A percentile compares a stretch with the other conserved stretches of the same genome.
Conservation (phyloP, 2,888 invertebrate species). For the Melikaiella ostensackeni region DNA sequence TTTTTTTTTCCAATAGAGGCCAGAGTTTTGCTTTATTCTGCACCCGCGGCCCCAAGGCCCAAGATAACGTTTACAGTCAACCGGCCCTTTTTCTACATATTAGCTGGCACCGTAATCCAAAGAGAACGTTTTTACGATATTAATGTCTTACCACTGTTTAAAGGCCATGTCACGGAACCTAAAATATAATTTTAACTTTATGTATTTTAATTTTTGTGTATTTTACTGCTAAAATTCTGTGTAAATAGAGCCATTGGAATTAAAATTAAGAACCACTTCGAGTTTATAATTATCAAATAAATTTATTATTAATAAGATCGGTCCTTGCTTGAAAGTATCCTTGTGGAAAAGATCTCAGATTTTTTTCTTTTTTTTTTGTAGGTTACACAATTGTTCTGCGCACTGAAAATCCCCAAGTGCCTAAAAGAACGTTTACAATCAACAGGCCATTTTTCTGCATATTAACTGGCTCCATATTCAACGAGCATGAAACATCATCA, state of each 20-base stretch:
- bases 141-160: background rate
- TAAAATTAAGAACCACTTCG: background rate
- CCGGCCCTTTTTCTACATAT: constrained; percentile 39
- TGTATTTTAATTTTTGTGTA: background rate
- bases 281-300: background rate
- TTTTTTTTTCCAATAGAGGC: constrained; percentile 24
- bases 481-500: background rate
- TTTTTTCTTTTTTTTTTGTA: constrained; percentile 20
- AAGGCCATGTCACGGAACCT: constrained; percentile 18
- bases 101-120: constrained; percentile 8
- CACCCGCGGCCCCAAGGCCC: background rate
- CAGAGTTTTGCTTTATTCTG: constrained; percentile 9
- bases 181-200: constrained; percentile 5
- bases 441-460: constrained; percentile 40
- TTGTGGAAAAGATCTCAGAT: background rate
- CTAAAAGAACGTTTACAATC: constrained; percentile 35
- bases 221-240: background rate
- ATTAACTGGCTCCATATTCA: constrained; percentile 16
- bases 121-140: constrained; percentile 8
- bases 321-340: background rate
- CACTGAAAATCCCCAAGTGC: constrained; percentile 11
- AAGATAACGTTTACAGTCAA: constrained; percentile 38
- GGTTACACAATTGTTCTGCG: constrained; percentile 13
- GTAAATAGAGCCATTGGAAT: background rate
- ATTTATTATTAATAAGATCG: constrained; percentile 2